Conservation (phyloP, 1,140 invertebrate genomes). For the Philotrypesis tridentata region DNA sequence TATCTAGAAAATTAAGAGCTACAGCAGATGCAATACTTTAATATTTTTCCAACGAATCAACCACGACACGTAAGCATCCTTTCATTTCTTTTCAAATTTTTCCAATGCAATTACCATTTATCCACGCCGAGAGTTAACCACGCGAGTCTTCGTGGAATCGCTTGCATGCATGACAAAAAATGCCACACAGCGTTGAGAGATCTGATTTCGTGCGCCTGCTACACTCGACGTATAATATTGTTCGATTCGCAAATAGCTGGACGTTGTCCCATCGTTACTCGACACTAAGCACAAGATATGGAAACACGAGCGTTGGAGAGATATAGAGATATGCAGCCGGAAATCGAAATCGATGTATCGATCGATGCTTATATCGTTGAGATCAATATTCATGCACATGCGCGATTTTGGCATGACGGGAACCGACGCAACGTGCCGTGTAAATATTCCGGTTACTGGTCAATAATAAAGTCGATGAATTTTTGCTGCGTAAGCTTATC, state of each 20-base stretch:
- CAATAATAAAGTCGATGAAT: not conserved
- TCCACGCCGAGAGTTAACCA: not conserved
- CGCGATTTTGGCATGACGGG: not conserved
- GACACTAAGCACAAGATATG: not conserved
- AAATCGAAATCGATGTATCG: slow-evolving; percentile 10
- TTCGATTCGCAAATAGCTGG: slow-evolving; percentile 8
- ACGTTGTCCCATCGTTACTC: not conserved
- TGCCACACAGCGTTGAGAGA: slow-evolving; percentile 7
- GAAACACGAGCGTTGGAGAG: not conserved
- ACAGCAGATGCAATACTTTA: too few species aligned
- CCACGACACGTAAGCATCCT: too few species aligned
- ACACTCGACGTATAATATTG: slow-evolving; percentile 24
- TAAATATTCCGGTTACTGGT: not conserved
- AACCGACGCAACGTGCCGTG: not conserved
- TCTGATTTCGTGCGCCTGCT: not conserved
- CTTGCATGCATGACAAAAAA: slow-evolving; percentile 19
- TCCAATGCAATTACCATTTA: not conserved
- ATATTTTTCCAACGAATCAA: too few species aligned
- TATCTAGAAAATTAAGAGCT: too few species aligned
- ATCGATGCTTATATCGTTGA: not conserved
- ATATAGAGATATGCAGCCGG: not conserved
- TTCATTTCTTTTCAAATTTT: too few species aligned
- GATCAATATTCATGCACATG: not conserved
- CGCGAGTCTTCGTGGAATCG: slow-evolving; percentile 7
- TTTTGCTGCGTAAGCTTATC: not conserved